Percentiles rank a stretch among this genome's conserved stretches.
These are phyloP conservation scores for Mugil cephalus DNA, from an alignment of 2,113 vertebrate genomes.

Conservation along the genomic window DNA sequence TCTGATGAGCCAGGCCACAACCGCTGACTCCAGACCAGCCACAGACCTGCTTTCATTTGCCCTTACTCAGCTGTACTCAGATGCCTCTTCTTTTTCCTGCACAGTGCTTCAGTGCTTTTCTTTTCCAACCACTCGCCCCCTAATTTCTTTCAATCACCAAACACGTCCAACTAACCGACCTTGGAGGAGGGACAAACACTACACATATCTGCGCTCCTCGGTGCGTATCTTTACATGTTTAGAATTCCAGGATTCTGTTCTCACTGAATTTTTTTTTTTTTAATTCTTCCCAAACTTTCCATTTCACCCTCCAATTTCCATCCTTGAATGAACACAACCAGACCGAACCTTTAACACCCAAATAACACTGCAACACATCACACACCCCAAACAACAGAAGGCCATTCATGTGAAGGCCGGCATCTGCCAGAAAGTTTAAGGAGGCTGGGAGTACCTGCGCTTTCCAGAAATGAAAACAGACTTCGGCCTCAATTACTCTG, in stretches of 20 bases:
- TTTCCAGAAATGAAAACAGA: conserved; percentile 30
- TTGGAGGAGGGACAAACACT: conserved; percentile 51
- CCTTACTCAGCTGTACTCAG: background rate
- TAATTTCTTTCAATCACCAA: conserved; percentile 31
- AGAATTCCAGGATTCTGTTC: conserved; percentile 3
- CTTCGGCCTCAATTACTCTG: conserved; percentile 2
- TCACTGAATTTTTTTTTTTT: background rate
- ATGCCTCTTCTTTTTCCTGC: background rate
- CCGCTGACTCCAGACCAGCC: conserved; percentile 6
- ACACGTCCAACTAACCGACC: conserved; percentile 43
- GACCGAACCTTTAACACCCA: conserved; percentile 4
- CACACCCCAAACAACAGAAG: conserved; percentile 46
- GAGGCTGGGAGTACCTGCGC: conserved; percentile 27
- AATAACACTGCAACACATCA: conserved; percentile 12
- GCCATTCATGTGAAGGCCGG: conserved; percentile 15
- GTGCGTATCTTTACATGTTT: conserved; percentile 25
- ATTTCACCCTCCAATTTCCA: background rate
- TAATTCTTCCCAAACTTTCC: conserved; percentile 5
- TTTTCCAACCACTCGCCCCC: background rate
- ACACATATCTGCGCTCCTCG: background rate
- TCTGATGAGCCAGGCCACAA: conserved; percentile 21
- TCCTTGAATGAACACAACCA: conserved; percentile 30
- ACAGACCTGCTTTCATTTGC: conserved; percentile 9
- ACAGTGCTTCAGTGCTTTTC: conserved; percentile 5
- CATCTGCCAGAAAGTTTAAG: conserved; percentile 57